These are phyloP conservation scores for Holcopasites calliopsidis DNA, from an alignment of 1,140 invertebrate genomes.

Conservation along the genomic window DNA sequence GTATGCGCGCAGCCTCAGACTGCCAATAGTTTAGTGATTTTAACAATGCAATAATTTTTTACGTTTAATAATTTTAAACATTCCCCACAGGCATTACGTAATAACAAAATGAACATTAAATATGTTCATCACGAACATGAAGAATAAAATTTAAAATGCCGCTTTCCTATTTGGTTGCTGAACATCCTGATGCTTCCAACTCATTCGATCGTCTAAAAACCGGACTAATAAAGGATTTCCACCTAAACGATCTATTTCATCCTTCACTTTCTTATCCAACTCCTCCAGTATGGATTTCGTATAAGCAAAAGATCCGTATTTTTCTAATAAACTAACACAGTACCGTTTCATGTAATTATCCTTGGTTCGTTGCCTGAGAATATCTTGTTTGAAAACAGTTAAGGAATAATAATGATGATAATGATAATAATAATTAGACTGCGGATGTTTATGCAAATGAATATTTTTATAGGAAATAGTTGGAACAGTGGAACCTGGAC, in stretches of 20 bases:
- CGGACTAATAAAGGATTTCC: slow-evolving; percentile 90
- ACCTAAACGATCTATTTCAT: slow-evolving; percentile 87
- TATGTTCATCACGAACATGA: too few relatives aligned
- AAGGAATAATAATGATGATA: not conserved
- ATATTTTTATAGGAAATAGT: too few relatives aligned
- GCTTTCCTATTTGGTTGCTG: slow-evolving; percentile 11
- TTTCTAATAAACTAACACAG: slow-evolving; percentile 92
- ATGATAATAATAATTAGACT: too few relatives aligned
- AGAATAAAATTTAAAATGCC: slow-evolving; percentile 34
- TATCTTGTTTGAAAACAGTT: slow-evolving; percentile 80
- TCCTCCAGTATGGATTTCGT: slow-evolving; percentile 87
- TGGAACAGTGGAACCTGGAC: too few relatives aligned
- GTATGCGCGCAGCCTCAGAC: too few relatives aligned
- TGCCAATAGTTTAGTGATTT: too few relatives aligned
- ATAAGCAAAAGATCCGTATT: slow-evolving; percentile 94
- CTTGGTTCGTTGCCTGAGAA: slow-evolving; percentile 92
- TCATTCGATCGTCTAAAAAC: slow-evolving; percentile 87
- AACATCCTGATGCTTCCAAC: slow-evolving; percentile 70
- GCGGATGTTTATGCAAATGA: too few relatives aligned
- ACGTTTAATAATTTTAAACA: too few relatives aligned
- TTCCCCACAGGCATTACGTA: too few relatives aligned
- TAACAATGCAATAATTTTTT: too few relatives aligned
- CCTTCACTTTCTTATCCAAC: slow-evolving; percentile 86
- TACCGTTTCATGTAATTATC: slow-evolving; percentile 96
- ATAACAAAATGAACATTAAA: too few relatives aligned